Base-by-base conservation (phyloP, 1,140 invertebrate genomes). In the Papilio polyxenes region DNA sequence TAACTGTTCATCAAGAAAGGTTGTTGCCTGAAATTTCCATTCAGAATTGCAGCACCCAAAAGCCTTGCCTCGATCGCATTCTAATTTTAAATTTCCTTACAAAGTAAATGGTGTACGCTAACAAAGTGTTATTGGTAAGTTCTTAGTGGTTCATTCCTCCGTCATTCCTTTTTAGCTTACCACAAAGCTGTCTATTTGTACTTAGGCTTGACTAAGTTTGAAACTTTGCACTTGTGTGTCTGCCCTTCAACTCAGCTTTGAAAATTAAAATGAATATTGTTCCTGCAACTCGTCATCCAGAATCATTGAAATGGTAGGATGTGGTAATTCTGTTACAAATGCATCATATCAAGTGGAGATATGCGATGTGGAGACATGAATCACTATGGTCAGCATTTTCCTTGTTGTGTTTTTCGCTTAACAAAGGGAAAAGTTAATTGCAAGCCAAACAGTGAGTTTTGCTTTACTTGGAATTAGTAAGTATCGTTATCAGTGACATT, bases 401-500 rank as follows among this genome's bases (percentile, higher is more conserved):
- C 49, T 53, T 51, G 48, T 76, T 49, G n/a, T 75, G 72, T 51
- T 17, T 31, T 48, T n/a, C 0, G 15, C 7, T 48, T 44, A 40
- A 20, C 31, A n/a, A 75, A 75, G 74, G 4, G 17, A 49, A 75
- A 49, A 53, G 49, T 20, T 77, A 51, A 77, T 77, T 77, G n/a
- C 44, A 48, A 51, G n/a, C n/a, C 48, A 17, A n/a, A 51, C 44
- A 7, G 44, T 77, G 44, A 59, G 56, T 20, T 56, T 49, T 10
- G 76, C 20, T 40, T 77, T 59, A 78, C 40, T 78, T 82, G 83
- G 86, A 88, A 91, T 90, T 89, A 88, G 81, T 86, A 84, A 87
- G 79, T 23, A 17, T 88, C 83, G 84, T 91, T 92, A 94, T 93
- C 92, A 90, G 89, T 88, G 89, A 86, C 89, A 90, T 89, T 90